Evolutionary conservation across 2,113 vertebrate species (phyloP).

Genomic region (Cynocephalus volans): DNA sequence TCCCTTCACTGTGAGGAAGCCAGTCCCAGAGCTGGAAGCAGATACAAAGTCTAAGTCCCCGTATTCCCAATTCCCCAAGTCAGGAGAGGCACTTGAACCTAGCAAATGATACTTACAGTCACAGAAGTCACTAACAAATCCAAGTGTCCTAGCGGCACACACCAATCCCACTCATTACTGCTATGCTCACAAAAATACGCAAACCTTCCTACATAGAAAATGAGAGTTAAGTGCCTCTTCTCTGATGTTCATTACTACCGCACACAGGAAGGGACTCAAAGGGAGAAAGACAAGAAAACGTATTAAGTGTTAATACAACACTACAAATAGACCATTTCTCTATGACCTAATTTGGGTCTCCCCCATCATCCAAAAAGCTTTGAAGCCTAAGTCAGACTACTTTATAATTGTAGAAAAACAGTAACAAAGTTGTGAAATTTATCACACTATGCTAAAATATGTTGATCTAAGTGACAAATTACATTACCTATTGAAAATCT

Average conservation of each 20-base stretch:
- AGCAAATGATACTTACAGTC: neutral
- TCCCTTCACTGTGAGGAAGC: neutral
- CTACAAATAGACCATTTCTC: too few species aligned
- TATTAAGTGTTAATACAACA: too few species aligned
- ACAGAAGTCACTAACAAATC: neutral
- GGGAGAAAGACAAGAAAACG: too few species aligned
- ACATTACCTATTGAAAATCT: conserved; percentile 16
- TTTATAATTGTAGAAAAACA: conserved; percentile 42
- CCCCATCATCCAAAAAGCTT: too few species aligned
- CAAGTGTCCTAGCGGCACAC: neutral
- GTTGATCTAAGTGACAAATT: neutral
- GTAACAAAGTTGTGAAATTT: conserved; percentile 37
- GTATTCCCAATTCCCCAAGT: neutral
- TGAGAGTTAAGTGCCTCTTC: too few species aligned
- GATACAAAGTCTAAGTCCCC: neutral
- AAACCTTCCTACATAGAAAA: too few species aligned
- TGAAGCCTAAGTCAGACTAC: too few species aligned
- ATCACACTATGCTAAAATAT: conserved; percentile 32
- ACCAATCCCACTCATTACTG: too few species aligned
- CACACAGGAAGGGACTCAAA: too few species aligned
- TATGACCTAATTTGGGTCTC: too few species aligned
- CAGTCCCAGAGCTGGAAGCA: neutral
- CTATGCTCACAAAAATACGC: too few species aligned
- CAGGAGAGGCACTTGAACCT: neutral
- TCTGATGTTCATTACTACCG: too few species aligned